A percentile compares a stretch with the other conserved stretches of the same genome.
These are phyloP conservation scores for Colossoma macropomum DNA, from an alignment of 2,113 vertebrate genomes.

Conservation along the genomic window DNA sequence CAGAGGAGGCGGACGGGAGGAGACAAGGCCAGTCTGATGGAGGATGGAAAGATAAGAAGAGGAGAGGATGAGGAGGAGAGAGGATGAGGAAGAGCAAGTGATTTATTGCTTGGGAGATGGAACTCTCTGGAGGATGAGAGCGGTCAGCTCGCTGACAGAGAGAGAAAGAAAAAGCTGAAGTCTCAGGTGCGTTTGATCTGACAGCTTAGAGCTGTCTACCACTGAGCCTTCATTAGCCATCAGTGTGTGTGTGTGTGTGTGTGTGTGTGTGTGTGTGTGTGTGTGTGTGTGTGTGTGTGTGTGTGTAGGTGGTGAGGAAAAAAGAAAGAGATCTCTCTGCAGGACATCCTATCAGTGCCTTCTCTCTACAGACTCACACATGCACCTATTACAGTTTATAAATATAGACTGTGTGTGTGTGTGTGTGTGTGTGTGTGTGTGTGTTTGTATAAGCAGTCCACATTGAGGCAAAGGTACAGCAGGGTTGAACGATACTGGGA, in stretches of 20 bases:
- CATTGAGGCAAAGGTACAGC: too few species aligned
- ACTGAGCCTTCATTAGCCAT: constrained; percentile 33
- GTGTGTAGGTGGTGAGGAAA: not conserved
- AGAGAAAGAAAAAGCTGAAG: constrained; percentile 34
- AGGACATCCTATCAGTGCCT: constrained; percentile 19
- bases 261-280: constrained; percentile 31
- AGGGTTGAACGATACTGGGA: too few species aligned
- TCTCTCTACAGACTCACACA: not conserved
- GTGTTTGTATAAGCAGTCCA: not conserved
- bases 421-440: not conserved
- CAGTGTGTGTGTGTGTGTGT: constrained; percentile 20
- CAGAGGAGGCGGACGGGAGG: not conserved
- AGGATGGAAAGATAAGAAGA: constrained; percentile 21
- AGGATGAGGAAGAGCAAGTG: constrained; percentile 23
- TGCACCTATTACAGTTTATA: not conserved
- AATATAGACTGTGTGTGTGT: not conserved
- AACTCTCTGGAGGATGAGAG: constrained; percentile 23
- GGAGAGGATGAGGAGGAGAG: not conserved
- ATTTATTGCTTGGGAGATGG: constrained; percentile 20
- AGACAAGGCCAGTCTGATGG: constrained; percentile 12
- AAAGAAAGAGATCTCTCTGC: constrained; percentile 16
- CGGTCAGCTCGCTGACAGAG: constrained; percentile 19
- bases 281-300: not conserved
- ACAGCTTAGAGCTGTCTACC: constrained; percentile 46
- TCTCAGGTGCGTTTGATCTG: constrained; percentile 47